Evolutionary conservation across 2,888 invertebrate species (phyloP).

Genomic region (Xestia ashworthii): DNA sequence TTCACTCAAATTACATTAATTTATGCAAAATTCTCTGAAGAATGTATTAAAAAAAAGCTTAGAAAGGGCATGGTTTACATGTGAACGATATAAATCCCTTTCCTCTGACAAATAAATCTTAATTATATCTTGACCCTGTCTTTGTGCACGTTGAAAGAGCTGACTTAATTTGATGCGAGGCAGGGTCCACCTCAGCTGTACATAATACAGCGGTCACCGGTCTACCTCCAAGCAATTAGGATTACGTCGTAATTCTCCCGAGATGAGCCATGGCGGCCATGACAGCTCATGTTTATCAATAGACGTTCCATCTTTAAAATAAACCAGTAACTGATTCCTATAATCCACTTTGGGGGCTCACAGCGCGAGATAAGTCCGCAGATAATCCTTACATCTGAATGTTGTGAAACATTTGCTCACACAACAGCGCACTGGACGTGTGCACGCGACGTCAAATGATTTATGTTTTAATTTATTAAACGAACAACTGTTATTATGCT

Average conservation of each 20-base stretch:
- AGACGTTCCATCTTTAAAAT: constrained; percentile 13
- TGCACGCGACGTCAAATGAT: constrained; percentile 25
- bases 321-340: constrained; percentile 12
- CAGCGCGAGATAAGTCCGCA: constrained; percentile 7
- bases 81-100: background rate
- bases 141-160: constrained; percentile 7
- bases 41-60: background rate
- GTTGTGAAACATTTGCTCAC: constrained; percentile 1
- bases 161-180: background rate
- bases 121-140: background rate
- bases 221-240: constrained; percentile 33
- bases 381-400: constrained; percentile 5
- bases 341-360: background rate
- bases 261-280: constrained; percentile 16
- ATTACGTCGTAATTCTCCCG: constrained; percentile 32
- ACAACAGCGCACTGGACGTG: background rate
- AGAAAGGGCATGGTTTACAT: background rate
- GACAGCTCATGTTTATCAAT: constrained; percentile 16
- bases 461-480: constrained; percentile 39
- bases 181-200: background rate
- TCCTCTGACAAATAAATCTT: constrained; percentile 1
- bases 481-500: constrained; percentile 20
- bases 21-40: background rate
- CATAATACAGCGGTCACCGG: constrained; percentile 1
- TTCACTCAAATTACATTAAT: background rate